Conservation (phyloP, 1,140 invertebrate genomes). For the Trachymyrmex septentrionalis region DNA sequence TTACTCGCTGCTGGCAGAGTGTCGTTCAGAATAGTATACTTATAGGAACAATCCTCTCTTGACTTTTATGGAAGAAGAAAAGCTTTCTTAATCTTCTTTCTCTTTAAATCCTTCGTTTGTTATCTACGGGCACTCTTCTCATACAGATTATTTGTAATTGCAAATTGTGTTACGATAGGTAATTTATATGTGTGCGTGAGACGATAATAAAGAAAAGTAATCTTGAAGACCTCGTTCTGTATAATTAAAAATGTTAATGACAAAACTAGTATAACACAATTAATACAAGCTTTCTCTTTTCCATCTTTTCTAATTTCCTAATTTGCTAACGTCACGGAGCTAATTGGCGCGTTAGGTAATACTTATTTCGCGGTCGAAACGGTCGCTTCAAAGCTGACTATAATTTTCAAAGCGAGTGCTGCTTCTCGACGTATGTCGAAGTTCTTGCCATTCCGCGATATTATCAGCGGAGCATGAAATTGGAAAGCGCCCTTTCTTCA, state of each 20-base stretch:
- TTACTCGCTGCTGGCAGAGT: conserved; percentile 8
- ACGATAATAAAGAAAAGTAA: neutral
- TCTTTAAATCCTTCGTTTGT: conserved; percentile 26
- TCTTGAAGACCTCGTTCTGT: neutral
- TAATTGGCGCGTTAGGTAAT: conserved; percentile 22
- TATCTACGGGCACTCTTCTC: neutral
- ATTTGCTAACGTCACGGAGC: neutral
- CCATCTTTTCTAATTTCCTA: neutral
- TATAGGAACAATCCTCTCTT: conserved; percentile 48
- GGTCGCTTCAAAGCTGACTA: neutral
- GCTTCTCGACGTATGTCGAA: conserved; percentile 11
- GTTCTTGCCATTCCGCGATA: neutral
- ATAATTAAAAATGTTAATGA: conserved; percentile 3
- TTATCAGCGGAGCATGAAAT: conserved; percentile 48
- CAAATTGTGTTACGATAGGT: neutral
- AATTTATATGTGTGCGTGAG: neutral
- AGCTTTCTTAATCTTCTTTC: conserved; percentile 32
- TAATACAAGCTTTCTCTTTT: neutral
- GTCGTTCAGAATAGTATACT: conserved; percentile 35
- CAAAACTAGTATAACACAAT: neutral
- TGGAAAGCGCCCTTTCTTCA: conserved; percentile 1
- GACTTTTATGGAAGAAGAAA: conserved; percentile 52
- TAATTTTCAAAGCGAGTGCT: conserved; percentile 39
- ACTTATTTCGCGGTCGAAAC: conserved; percentile 35
- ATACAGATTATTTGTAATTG: conserved; percentile 37